Evolutionary conservation across 2,113 vertebrate species (phyloP), one percentile per base, ranked within the genome.

Genomic region (Forbesichthys agassizii): DNA sequence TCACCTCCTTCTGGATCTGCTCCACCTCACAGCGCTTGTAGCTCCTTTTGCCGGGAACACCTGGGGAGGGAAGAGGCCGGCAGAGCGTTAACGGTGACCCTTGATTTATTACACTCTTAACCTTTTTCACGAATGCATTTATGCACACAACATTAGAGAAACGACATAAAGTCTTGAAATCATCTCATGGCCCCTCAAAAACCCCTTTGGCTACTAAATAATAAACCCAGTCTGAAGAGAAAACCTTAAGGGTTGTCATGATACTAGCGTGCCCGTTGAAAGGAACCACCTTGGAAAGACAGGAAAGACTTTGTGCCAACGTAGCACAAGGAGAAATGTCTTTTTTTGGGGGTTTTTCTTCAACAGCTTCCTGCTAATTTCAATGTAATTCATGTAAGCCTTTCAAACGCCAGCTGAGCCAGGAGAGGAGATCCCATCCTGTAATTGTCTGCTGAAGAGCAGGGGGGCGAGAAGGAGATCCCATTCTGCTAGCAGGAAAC

Each of bases 1-100:
- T 93, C 81, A 96, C 94, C 57, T 99, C 96, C 1, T 94, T 96
- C 85, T 98, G 95, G 89, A 98, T 97, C 78, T 95, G 95, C 87
- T 98, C 96, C 2, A 98, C 94, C 88, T 99, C 97, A 3, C 91
- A 88, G 20, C 92, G 92, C 80, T 98, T 99, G 91, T 96, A 96
- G 57, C 95, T 88, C 84, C 94, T 95, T 77, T 96, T 96, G 70
- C 74, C 48, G 59, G 88, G 71, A 77, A 76, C 88, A 86, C 84
- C 90, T 90, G 88, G 51, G 91, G 88, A 77, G 85, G 89, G 73
- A 90, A 91, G 88, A 91, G 75, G 88, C 73, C 67, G 61, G 77
- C 64, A 51, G 67, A 86, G 59, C 52, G 42, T 60, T 8, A 86
- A 12, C 84, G 77, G 64, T 72, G 64, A 72, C 33, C 47, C 46